These are phyloP conservation scores for Haemorhous mexicanus DNA, from an alignment of 2,113 vertebrate species.

Conservation along the genomic window DNA sequence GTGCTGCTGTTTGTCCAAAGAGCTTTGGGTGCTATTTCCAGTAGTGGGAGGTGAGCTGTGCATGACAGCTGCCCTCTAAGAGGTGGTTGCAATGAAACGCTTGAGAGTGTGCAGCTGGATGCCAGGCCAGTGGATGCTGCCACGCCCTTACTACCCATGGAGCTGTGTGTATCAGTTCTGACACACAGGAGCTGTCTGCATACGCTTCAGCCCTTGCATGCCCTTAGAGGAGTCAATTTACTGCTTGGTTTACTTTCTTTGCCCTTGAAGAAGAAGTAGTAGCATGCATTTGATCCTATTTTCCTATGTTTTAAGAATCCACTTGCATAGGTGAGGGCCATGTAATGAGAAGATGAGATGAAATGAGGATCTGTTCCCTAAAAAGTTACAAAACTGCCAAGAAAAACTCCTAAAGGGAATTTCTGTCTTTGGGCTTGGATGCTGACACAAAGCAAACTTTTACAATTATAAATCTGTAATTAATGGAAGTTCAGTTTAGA, in stretches of 20 bases:
- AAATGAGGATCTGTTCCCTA: neutral
- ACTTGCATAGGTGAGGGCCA: neutral
- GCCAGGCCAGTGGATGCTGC: neutral
- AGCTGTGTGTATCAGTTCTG: neutral
- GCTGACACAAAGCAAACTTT: neutral
- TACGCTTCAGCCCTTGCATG: neutral
- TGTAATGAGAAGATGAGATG: neutral
- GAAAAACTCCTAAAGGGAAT: neutral
- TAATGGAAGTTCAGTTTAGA: neutral
- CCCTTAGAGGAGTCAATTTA: neutral
- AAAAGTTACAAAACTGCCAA: neutral
- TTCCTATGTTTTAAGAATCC: neutral
- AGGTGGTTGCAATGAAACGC: neutral
- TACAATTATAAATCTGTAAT: neutral
- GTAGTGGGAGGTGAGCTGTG: neutral
- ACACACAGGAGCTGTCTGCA: neutral
- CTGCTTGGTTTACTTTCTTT: neutral
- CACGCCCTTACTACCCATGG: rapidly evolving
- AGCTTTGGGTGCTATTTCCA: neutral
- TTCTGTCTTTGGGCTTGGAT: neutral
- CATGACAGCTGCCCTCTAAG: neutral
- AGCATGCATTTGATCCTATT: neutral
- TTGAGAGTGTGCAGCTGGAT: neutral
- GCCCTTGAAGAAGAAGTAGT: neutral
- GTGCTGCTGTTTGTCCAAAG: neutral